Evolutionary conservation across 2,888 invertebrate species (phyloP), one percentile per base, ranked within the genome.

Genomic region (Melikaiella ostensackeni): DNA sequence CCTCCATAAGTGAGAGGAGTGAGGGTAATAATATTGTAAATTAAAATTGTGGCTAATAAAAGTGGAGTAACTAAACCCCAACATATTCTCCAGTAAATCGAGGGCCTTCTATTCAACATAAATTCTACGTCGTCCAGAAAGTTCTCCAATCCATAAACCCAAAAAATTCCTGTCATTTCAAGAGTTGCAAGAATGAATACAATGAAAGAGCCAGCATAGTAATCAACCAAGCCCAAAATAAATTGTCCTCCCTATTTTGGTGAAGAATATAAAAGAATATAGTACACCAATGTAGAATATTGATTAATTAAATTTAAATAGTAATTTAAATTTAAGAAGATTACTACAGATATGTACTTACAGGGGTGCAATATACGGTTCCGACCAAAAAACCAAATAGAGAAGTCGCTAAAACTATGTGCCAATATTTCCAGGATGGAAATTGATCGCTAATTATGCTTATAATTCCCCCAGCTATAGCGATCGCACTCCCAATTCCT

Each of bases 31-130:
- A 96, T 90, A 1, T 96, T 96, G 88, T 96, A 97, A 19, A 96
- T 85, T 85, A 97, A 94, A 75, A 97, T 96, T 0, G 93, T 87
- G 2, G 94, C 91, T 92, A 97, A 94, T 80, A 96, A 92, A 0
- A 93, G 95, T 94, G 90, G 97, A 1, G 96, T 96, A 50, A 96
- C 90, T 19, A 96, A 59, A 4, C 94, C 94, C 97, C 97, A 97
- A 83, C 96, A 96, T 38, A 96, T 86, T 77, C 96, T 93, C 97
- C 97, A 97, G 89, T 97, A 97, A 27, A 94, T 84, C 89, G 95
- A 93, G 0, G 95, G 93, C 88, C 94, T 94, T 61, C 93, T 93
- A 27, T 94, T 94, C 84, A 96, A 92, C 97, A 97, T 97, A 89
- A 95, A 97, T 89, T 97, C 96, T 33, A 97, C 92, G 88, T 97